Conservation (phyloP, 64 coral and sea anemone species). For the Pocillopora verrucosa region DNA sequence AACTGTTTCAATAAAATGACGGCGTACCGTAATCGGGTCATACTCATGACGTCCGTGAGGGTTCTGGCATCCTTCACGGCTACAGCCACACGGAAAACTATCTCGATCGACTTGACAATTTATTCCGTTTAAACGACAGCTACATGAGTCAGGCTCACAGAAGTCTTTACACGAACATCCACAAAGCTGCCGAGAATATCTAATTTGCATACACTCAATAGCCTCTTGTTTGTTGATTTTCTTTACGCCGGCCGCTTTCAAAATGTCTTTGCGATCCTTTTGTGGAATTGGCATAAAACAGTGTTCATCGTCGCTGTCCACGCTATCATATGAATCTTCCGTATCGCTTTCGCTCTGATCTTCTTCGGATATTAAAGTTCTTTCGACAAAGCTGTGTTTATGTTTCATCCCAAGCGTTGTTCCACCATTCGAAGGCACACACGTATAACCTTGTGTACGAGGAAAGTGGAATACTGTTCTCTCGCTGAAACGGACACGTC, state of each 20-base stretch:
- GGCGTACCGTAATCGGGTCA: slow-evolving; percentile 81
- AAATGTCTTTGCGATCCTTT: slow-evolving; percentile 92
- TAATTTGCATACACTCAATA: slow-evolving; percentile 94
- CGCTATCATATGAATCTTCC: slow-evolving; percentile 77
- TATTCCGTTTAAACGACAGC: slow-evolving; percentile 85
- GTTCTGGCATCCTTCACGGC: slow-evolving; percentile 72
- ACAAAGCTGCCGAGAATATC: slow-evolving; percentile 85
- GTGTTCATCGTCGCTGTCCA: slow-evolving; percentile 35
- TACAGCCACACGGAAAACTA: slow-evolving; percentile 87
- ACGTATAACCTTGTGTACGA: slow-evolving; percentile 85
- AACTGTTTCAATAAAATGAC: slow-evolving; percentile 92
- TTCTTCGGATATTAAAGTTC: slow-evolving; percentile 69
- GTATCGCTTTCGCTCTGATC: slow-evolving; percentile 57
- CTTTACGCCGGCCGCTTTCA: slow-evolving; percentile 95
- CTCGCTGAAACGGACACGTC: slow-evolving; percentile 79
- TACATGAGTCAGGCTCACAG: slow-evolving; percentile 74
- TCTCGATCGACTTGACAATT: slow-evolving; percentile 93
- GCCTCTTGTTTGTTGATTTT: slow-evolving; percentile 99
- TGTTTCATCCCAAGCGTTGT: slow-evolving; percentile 95
- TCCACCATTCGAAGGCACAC: slow-evolving; percentile 95
- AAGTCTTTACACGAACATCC: slow-evolving; percentile 85
- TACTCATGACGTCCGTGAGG: slow-evolving; percentile 88
- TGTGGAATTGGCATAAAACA: slow-evolving; percentile 91
- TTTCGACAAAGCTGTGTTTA: slow-evolving; percentile 78
- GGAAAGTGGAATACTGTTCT: slow-evolving; percentile 90